These are phyloP conservation scores for Galerucella pusilla DNA, from an alignment of 2,888 invertebrate species.

Conservation along the genomic window DNA sequence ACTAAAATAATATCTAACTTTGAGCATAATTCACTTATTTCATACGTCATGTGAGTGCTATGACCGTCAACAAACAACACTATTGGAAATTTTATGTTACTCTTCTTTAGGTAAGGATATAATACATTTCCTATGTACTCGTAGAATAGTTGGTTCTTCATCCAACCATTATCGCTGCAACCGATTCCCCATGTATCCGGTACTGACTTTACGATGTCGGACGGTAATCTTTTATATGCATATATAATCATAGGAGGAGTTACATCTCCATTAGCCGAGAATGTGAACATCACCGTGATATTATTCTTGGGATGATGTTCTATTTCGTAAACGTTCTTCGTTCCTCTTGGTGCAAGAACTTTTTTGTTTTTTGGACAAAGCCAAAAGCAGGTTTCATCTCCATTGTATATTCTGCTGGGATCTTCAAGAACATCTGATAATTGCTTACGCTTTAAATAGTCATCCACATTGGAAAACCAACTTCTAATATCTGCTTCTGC, in stretches of 20 bases:
- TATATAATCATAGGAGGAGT: background rate
- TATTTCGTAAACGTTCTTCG: background rate
- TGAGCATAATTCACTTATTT: conserved; percentile 34
- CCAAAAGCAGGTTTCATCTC: no score
- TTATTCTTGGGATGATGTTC: background rate
- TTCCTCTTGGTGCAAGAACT: background rate
- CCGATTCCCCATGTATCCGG: background rate
- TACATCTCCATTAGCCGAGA: background rate
- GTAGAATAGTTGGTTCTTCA: conserved; percentile 38
- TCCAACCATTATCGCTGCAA: conserved; percentile 38
- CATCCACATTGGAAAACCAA: no score
- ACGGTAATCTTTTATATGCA: background rate
- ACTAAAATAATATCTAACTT: conserved; percentile 44
- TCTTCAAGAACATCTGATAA: no score
- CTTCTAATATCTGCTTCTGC: no score
- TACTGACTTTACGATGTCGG: background rate
- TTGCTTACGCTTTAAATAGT: no score
- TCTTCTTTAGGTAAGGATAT: conserved; percentile 23
- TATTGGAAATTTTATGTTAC: conserved; percentile 26
- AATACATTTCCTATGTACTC: conserved; percentile 35
- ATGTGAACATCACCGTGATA: background rate
- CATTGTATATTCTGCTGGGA: no score
- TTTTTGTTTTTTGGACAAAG: no score
- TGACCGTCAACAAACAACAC: conserved; percentile 31
- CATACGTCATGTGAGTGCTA: conserved; percentile 11